Conservation (phyloP, 2,797 vertebrate species). For the Danio choprae region DNA sequence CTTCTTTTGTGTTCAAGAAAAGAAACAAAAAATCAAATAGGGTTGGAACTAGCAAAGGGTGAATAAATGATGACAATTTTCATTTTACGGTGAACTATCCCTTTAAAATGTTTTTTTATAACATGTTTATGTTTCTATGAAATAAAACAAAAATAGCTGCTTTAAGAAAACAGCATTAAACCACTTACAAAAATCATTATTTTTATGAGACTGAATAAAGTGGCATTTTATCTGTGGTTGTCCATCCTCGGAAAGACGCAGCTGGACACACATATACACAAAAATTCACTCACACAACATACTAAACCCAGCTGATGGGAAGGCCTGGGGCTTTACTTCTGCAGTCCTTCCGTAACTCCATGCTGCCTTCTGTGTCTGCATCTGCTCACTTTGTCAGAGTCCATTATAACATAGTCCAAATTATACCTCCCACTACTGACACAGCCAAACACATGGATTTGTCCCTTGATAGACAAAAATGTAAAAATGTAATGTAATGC, state of each 20-base stretch:
- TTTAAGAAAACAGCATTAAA: background rate
- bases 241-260: conserved; percentile 1
- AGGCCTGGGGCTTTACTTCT: conserved; percentile 25
- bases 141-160: background rate
- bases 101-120: background rate
- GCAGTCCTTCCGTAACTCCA: conserved; percentile 12
- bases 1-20: no score
- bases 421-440: background rate
- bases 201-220: background rate
- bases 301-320: conserved; percentile 22
- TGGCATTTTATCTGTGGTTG: background rate
- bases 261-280: background rate
- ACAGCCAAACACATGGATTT: background rate
- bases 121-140: background rate
- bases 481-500: no score
- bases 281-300: background rate
- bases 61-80: no score
- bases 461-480: background rate
- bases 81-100: no score
- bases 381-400: conserved; percentile 34
- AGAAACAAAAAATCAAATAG: no score
- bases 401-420: background rate
- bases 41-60: no score
- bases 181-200: background rate
- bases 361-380: conserved; percentile 21